These are phyloP conservation scores for Syngnathus rostellatus DNA, from an alignment of 2,797 vertebrate species.

Conservation along the genomic window DNA sequence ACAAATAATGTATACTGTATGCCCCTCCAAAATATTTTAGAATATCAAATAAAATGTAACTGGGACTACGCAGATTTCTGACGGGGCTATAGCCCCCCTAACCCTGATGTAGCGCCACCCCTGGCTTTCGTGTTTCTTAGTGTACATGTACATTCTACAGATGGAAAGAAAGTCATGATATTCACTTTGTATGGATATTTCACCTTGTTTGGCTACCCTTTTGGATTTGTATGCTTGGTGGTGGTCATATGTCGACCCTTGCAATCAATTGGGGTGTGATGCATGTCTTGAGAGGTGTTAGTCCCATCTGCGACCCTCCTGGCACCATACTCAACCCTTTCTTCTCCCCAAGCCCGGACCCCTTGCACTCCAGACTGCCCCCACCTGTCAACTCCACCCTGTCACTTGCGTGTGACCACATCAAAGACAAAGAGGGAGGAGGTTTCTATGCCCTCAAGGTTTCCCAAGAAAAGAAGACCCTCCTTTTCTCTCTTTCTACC, in stretches of 20 bases:
- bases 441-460: slow-evolving; percentile 41
- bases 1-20: too few species aligned
- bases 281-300: slow-evolving; percentile 30
- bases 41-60: too few species aligned
- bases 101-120: too few species aligned
- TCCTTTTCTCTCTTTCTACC: slow-evolving; percentile 23
- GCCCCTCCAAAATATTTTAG: too few species aligned
- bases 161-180: too few species aligned
- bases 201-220: not conserved
- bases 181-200: not conserved
- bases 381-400: slow-evolving; percentile 22
- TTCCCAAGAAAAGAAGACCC: slow-evolving; percentile 23
- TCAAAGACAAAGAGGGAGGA: slow-evolving; percentile 52
- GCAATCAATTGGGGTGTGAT: slow-evolving; percentile 45
- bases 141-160: too few species aligned
- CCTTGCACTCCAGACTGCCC: slow-evolving; percentile 20
- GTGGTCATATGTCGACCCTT: slow-evolving; percentile 45
- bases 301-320: slow-evolving; percentile 38
- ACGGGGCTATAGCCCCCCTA: too few species aligned
- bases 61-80: too few species aligned
- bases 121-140: too few species aligned
- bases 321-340: slow-evolving; percentile 28
- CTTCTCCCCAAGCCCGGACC: slow-evolving; percentile 8
- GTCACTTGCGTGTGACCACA: slow-evolving; percentile 47
- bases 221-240: slow-evolving; percentile 22